Percentiles rank a stretch among this genome's conserved stretches.
Conservation (phyloP, 2,888 invertebrate genomes). For the Drosophila niveifrons region DNA sequence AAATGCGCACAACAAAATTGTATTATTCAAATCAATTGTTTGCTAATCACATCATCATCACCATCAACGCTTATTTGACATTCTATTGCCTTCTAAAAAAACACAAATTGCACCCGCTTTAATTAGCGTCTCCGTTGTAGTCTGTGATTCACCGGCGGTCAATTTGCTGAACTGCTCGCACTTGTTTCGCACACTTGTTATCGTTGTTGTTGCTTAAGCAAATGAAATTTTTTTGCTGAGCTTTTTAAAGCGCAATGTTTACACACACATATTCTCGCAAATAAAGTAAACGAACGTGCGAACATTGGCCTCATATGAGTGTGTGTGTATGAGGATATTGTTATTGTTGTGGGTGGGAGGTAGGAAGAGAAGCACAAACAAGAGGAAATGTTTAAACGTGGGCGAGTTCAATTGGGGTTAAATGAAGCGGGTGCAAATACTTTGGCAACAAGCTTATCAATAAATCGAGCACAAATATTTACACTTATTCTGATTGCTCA, state of each 20-base stretch:
- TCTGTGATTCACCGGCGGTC: conserved; percentile 46
- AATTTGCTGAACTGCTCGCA: conserved; percentile 19
- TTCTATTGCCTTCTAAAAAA: conserved; percentile 35
- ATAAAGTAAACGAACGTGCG: conserved; percentile 65
- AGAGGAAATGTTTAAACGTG: conserved; percentile 34
- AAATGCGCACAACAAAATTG: conserved; percentile 44
- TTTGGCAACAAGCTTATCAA: conserved; percentile 36
- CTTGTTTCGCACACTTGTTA: conserved; percentile 39
- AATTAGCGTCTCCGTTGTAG: conserved; percentile 42
- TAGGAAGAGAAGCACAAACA: neutral
- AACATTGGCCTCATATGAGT: conserved; percentile 34
- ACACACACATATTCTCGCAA: conserved; percentile 24
- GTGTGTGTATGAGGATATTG: conserved; percentile 9
- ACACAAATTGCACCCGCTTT: conserved; percentile 28
- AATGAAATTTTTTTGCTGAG: conserved; percentile 17
- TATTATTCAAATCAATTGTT: conserved; percentile 33
- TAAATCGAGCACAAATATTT: conserved; percentile 50
- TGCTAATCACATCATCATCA: conserved; percentile 50
- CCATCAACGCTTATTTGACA: conserved; percentile 37
- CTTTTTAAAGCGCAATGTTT: conserved; percentile 36
- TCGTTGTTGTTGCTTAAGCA: conserved; percentile 27
- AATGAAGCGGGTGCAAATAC: conserved; percentile 40
- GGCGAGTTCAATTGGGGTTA: conserved; percentile 57
- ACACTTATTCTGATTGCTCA: conserved; percentile 43
- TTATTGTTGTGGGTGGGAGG: conserved; percentile 3